phyloP scores from a whole-genome alignment of 1,140 invertebrate species.

The Littorina saxatilis region DNA sequence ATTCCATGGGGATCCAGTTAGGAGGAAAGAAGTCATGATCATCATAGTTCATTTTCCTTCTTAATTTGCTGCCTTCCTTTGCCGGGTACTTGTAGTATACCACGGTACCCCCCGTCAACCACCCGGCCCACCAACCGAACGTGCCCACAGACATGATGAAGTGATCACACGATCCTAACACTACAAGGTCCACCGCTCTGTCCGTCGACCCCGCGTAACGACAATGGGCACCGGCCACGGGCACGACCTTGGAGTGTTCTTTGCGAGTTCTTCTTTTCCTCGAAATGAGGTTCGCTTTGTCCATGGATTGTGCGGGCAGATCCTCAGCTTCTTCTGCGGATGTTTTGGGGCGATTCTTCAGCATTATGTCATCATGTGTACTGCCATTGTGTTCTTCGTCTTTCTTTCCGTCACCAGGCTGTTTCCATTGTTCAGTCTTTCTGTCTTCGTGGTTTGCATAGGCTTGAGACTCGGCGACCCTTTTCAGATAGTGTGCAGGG shows the following conservation, averaged over 20 bases:
- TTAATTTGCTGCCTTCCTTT: constrained; percentile 38
- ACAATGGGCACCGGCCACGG: neutral
- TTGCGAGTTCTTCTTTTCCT: too few relatives aligned
- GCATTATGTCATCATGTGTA: too few relatives aligned
- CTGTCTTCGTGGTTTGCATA: too few relatives aligned
- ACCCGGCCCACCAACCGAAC: constrained; percentile 68
- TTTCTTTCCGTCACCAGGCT: too few relatives aligned
- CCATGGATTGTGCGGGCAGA: too few relatives aligned
- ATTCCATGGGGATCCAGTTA: neutral
- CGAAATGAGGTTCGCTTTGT: too few relatives aligned
- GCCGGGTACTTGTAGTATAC: constrained; percentile 61
- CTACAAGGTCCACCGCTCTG: constrained; percentile 58
- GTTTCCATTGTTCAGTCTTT: too few relatives aligned
- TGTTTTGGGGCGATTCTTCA: too few relatives aligned
- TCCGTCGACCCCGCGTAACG: neutral
- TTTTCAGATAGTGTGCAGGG: too few relatives aligned
- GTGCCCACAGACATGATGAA: constrained; percentile 63
- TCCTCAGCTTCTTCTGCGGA: too few relatives aligned
- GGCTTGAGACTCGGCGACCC: too few relatives aligned
- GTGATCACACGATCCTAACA: constrained; percentile 60
- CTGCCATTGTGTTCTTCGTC: neutral
- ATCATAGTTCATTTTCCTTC: neutral
- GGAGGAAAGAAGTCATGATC: neutral
- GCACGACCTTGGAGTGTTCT: too few relatives aligned
- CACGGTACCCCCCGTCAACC: constrained; percentile 60